phyloP scores from a whole-genome alignment of 1,140 invertebrate species.

The Caenorhabditis inopinata region DNA sequence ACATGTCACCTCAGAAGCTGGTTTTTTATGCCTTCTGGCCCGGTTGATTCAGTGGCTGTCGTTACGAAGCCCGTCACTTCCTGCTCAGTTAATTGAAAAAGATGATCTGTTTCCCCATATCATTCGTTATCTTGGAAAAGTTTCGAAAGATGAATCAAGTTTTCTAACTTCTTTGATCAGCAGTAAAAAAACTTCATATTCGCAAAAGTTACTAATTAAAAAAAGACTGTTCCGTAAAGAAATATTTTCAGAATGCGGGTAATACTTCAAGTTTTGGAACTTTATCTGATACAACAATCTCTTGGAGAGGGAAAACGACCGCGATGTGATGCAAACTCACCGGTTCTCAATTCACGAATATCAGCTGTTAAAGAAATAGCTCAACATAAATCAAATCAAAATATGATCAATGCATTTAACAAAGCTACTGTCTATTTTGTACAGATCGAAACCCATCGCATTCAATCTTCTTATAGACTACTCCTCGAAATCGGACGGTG shows the following conservation, averaged over 20 bases:
- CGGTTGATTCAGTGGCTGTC: constrained; percentile 5
- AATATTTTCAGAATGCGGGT: constrained; percentile 11
- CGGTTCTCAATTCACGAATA: constrained; percentile 36
- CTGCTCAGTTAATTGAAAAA: background rate
- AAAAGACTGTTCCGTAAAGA: background rate
- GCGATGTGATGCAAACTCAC: constrained; percentile 29
- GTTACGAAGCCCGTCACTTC: background rate
- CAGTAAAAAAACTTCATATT: constrained; percentile 27
- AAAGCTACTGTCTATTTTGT: constrained; percentile 35
- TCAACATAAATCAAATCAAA: constrained; percentile 22
- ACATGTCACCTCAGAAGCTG: constrained; percentile 21
- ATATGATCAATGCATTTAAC: constrained; percentile 34
- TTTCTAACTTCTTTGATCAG: constrained; percentile 26
- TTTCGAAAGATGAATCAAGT: constrained; percentile 35
- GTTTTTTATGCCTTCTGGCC: constrained; percentile 2
- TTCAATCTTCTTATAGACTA: constrained; percentile 17
- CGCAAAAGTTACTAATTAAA: constrained; percentile 17
- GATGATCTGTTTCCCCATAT: constrained; percentile 18
- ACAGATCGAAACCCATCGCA: constrained; percentile 38
- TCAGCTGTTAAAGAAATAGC: constrained; percentile 23
- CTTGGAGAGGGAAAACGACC: constrained; percentile 35
- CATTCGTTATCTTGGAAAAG: background rate
- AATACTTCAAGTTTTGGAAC: constrained; percentile 11
- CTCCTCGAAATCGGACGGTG: background rate
- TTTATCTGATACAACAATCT: constrained; percentile 21